Percentiles rank a stretch among this genome's conserved stretches.
Conservation (phyloP, 1,140 invertebrate species). For the Lysiphlebus fabarum region DNA sequence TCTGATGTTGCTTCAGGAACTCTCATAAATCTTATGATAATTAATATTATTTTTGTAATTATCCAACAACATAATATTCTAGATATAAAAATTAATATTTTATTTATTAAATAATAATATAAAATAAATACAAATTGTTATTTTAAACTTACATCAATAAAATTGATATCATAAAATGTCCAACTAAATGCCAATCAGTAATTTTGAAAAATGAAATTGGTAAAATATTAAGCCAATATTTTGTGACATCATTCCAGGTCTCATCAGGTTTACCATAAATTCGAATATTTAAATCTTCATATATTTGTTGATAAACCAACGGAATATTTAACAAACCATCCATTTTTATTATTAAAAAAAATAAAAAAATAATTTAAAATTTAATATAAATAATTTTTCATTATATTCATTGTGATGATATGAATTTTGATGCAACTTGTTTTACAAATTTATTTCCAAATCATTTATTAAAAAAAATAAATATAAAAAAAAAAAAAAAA, state of each 20-base stretch:
- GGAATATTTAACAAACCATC: slow-evolving; percentile 25
- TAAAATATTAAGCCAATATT: neutral
- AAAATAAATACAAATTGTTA: neutral
- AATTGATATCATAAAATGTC: neutral
- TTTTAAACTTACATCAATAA: slow-evolving; percentile 8
- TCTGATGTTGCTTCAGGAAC: no score
- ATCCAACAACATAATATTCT: no score
- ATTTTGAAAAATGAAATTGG: neutral
- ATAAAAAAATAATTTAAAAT: no score
- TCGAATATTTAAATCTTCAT: slow-evolving; percentile 16
- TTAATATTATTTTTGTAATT: no score
- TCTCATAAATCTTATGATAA: no score
- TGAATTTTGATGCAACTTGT: no score
- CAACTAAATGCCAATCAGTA: slow-evolving; percentile 2
- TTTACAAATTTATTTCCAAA: no score
- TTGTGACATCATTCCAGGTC: slow-evolving; percentile 4
- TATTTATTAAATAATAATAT: neutral
- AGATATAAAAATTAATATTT: neutral
- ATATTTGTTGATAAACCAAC: slow-evolving; percentile 15
- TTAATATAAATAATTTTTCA: no score
- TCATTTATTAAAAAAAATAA: no score
- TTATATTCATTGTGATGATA: no score
- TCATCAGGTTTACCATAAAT: slow-evolving; percentile 17
- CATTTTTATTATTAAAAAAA: neutral
- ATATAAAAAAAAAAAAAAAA: no score